A percentile compares a stretch with the other conserved stretches of the same genome.
Conservation (phyloP, 64 coral and sea anemone species). For the Astreopora myriophthalma region DNA sequence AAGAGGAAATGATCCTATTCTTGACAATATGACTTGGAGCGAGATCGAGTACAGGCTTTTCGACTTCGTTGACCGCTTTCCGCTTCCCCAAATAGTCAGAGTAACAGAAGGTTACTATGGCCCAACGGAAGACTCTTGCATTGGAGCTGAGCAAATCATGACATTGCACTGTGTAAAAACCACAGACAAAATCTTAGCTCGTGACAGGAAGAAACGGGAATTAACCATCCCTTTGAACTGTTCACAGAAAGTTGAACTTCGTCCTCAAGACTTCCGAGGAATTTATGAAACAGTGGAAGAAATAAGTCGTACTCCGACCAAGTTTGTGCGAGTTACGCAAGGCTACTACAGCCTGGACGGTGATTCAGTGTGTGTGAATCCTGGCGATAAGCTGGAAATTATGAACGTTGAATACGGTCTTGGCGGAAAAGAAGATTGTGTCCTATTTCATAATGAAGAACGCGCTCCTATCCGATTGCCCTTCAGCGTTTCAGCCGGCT, state of each 20-base stretch:
- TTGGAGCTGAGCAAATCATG: conserved; percentile 85
- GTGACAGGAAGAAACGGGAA: conserved; percentile 73
- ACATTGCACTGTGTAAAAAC: conserved; percentile 78
- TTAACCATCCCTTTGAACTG: conserved; percentile 92
- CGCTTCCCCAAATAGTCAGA: conserved; percentile 86
- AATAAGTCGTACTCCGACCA: conserved; percentile 34
- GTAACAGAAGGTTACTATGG: conserved; percentile 95
- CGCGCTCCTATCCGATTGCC: conserved; percentile 62
- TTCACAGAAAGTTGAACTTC: conserved; percentile 83
- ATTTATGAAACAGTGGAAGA: conserved; percentile 78
- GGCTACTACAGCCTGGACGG: conserved; percentile 78
- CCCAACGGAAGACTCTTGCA: conserved; percentile 88
- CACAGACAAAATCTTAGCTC: conserved; percentile 80
- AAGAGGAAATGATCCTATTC: conserved; percentile 11
- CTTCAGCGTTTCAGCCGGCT: conserved; percentile 70
- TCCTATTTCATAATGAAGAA: conserved; percentile 79
- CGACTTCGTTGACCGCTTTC: conserved; percentile 92
- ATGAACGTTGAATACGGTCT: conserved; percentile 31
- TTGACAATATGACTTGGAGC: conserved; percentile 82
- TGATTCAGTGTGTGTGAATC: conserved; percentile 80
- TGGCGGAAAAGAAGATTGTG: conserved; percentile 62
- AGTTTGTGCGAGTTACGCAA: conserved; percentile 88
- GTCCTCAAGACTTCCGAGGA: conserved; percentile 73
- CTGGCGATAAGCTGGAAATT: conserved; percentile 91
- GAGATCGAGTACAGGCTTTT: conserved; percentile 78